Evolutionary conservation across 2,797 vertebrate genomes (phyloP).

Genomic region (Rhinichthys osculus): DNA sequence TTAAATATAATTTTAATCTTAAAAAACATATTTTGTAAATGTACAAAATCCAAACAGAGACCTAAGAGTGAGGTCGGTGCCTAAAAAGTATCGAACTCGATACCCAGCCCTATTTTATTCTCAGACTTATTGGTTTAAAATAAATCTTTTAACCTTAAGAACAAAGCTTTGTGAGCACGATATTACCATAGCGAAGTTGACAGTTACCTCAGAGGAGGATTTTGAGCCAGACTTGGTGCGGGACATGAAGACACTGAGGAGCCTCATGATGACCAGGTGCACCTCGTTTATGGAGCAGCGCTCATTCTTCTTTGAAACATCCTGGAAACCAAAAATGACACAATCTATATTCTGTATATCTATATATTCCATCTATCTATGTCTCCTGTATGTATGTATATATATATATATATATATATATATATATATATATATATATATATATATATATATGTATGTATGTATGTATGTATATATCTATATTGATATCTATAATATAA

Average conservation of each 20-base stretch:
- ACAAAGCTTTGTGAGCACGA: background rate
- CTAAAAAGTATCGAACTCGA: too few species aligned
- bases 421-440: background rate
- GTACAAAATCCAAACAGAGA: too few species aligned
- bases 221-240: constrained; percentile 97
- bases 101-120: too few species aligned
- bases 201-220: constrained; percentile 91
- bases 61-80: too few species aligned
- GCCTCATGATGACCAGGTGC: constrained; percentile 96
- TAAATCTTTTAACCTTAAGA: background rate
- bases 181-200: background rate
- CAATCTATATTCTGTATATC: background rate
- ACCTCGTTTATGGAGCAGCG: constrained; percentile 94
- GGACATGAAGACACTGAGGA: constrained; percentile 99
- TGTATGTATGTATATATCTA: background rate
- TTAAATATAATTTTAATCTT: too few species aligned
- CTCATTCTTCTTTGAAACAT: constrained; percentile 96
- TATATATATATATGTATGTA: too few species aligned
- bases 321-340: constrained; percentile 73
- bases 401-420: background rate
- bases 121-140: too few species aligned
- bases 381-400: background rate
- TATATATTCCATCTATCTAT: background rate
- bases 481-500: background rate
- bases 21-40: too few species aligned